Conservation (phyloP, 2,113 vertebrate genomes). For the Gila orcuttii region DNA sequence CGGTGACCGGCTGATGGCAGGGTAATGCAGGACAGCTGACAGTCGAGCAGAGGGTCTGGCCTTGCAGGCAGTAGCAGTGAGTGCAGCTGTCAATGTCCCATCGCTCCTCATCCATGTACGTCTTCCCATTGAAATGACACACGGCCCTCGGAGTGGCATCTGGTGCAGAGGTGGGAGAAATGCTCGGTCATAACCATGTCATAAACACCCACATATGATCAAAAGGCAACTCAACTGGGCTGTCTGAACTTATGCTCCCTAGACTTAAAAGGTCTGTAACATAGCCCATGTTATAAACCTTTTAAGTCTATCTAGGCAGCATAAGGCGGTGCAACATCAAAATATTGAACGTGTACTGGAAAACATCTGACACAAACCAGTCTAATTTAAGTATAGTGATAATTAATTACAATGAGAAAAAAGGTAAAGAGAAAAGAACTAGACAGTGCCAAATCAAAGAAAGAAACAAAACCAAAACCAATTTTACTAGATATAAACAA, state of each 20-base stretch:
- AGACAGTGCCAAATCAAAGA: too few relatives aligned
- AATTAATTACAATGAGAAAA: too few relatives aligned
- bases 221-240: not conserved
- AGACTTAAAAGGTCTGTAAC: too few relatives aligned
- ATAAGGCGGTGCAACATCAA: too few relatives aligned
- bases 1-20: constrained; percentile 81
- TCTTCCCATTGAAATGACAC: constrained; percentile 87
- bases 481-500: too few relatives aligned
- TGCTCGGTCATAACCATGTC: not conserved
- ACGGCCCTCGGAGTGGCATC: constrained; percentile 84
- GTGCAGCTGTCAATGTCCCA: constrained; percentile 94
- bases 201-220: constrained; percentile 7
- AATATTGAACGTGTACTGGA: too few relatives aligned
- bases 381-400: too few relatives aligned
- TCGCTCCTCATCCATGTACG: constrained; percentile 85
- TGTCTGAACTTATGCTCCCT: not conserved
- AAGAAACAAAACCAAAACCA: too few relatives aligned
- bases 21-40: constrained; percentile 88
- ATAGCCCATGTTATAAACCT: too few relatives aligned
- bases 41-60: constrained; percentile 90
- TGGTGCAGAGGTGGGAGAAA: constrained; percentile 59
- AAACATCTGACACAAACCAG: too few relatives aligned
- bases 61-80: constrained; percentile 90
- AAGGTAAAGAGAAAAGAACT: too few relatives aligned
- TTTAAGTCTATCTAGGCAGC: too few relatives aligned